Conservation (phyloP, 2,888 invertebrate species). For the Argyra leucocephala region DNA sequence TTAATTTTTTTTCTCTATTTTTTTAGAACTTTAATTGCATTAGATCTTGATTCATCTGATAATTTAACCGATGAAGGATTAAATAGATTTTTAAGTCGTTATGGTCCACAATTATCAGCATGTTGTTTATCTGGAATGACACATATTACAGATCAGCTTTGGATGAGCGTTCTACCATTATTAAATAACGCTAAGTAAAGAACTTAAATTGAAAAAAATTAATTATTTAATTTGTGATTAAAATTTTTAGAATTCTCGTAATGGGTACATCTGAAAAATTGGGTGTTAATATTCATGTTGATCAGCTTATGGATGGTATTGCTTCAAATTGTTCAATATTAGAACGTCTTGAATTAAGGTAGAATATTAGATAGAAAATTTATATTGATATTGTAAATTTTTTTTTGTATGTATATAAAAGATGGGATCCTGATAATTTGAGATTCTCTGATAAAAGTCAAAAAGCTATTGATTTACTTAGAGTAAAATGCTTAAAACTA, state of each 20-base stretch:
- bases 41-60: conserved; percentile 92
- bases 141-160: conserved; percentile 95
- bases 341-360: conserved; percentile 81
- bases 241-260: conserved; percentile 69
- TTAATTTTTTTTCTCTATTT: too few relatives aligned
- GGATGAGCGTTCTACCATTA: conserved; percentile 89
- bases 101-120: conserved; percentile 82
- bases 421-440: conserved; percentile 97
- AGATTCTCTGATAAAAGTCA: conserved; percentile 98
- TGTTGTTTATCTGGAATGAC: conserved; percentile 89
- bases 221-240: conserved; percentile 11
- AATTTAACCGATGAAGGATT: conserved; percentile 88
- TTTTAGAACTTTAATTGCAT: conserved; percentile 69
- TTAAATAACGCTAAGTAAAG: conserved; percentile 79
- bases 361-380: not conserved
- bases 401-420: conserved; percentile 21
- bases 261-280: conserved; percentile 96
- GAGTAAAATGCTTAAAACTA: conserved; percentile 88
- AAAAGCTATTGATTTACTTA: conserved; percentile 94
- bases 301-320: conserved; percentile 95
- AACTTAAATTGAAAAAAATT: not conserved
- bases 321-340: conserved; percentile 82
- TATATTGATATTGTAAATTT: not conserved
- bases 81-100: conserved; percentile 80
- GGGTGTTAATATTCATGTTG: conserved; percentile 93